These are phyloP conservation scores for Hipparchia semele DNA, from an alignment of 2,888 invertebrate species.

Conservation along the genomic window DNA sequence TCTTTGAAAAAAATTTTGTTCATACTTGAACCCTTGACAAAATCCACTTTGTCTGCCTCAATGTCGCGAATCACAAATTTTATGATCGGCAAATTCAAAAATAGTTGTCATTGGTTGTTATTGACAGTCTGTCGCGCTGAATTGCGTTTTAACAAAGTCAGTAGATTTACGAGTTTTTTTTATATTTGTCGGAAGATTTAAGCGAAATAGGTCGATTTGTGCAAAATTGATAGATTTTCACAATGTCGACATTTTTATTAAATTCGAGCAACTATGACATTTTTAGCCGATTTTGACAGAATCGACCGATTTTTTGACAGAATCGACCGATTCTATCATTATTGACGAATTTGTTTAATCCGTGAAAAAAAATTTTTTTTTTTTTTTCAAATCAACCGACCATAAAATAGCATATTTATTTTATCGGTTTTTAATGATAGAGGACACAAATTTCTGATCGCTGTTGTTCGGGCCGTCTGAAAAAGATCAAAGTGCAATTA, in stretches of 20 bases:
- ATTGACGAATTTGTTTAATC: background rate
- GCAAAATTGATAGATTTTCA: background rate
- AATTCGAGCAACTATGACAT: background rate
- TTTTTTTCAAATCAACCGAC: background rate
- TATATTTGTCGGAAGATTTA: no score
- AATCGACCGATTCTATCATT: background rate
- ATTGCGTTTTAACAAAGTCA: background rate
- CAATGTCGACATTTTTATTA: background rate
- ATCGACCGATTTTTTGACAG: background rate
- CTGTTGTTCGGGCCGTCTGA: conserved; percentile 54
- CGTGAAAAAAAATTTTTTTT: background rate
- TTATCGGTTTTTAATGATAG: background rate
- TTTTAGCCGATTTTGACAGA: background rate
- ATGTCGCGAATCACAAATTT: background rate
- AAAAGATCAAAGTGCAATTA: conserved; percentile 74
- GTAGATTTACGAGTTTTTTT: background rate
- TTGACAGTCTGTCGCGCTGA: no score
- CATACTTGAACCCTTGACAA: conserved; percentile 65
- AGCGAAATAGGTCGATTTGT: background rate
- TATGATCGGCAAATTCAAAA: background rate
- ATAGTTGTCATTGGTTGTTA: background rate
- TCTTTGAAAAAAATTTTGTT: conserved; percentile 40
- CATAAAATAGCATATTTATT: background rate
- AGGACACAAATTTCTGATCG: conserved; percentile 25
- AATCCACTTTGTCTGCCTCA: conserved; percentile 46